phyloP scores from a whole-genome alignment of 92 coral and sea anemone species.

The Parazoanthus darwini region DNA sequence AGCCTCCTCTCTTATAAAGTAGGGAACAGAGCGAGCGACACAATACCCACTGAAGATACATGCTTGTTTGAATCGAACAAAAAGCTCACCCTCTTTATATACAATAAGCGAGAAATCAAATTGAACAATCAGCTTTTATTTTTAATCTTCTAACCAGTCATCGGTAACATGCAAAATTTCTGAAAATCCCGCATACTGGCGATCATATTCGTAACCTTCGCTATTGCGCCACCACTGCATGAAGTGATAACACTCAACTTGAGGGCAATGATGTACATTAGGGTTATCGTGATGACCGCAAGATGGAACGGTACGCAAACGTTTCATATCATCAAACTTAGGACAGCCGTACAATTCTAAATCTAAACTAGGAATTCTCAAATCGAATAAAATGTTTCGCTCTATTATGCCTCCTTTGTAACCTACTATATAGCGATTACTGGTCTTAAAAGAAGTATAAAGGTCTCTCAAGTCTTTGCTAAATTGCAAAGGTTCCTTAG shows the following conservation, averaged over 20 bases:
- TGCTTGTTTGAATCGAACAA: conserved; percentile 13
- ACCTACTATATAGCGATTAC: conserved; percentile 7
- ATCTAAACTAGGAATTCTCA: conserved; percentile 9
- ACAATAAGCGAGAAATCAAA: conserved; percentile 12
- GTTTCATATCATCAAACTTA: too few species aligned
- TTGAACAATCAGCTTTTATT: conserved; percentile 1
- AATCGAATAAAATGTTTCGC: conserved; percentile 6
- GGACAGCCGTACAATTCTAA: not conserved
- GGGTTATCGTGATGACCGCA: not conserved
- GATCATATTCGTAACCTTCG: not conserved
- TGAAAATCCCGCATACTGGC: too few species aligned
- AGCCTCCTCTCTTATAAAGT: not conserved
- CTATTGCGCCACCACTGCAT: conserved; percentile 15
- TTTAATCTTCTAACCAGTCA: conserved; percentile 6
- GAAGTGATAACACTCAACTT: not conserved
- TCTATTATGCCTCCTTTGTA: conserved; percentile 13
- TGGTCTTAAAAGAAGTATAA: conserved; percentile 8
- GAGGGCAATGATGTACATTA: conserved; percentile 1
- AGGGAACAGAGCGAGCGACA: conserved; percentile 16
- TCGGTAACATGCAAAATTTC: not conserved
- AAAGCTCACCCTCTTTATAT: not conserved
- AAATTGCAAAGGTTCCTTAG: conserved; percentile 13
- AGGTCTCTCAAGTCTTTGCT: conserved; percentile 1
- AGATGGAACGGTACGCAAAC: too few species aligned
- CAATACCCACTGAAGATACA: conserved; percentile 6